Base-by-base conservation (phyloP, 1,140 invertebrate genomes). In the Anadara kagoshimensis region DNA sequence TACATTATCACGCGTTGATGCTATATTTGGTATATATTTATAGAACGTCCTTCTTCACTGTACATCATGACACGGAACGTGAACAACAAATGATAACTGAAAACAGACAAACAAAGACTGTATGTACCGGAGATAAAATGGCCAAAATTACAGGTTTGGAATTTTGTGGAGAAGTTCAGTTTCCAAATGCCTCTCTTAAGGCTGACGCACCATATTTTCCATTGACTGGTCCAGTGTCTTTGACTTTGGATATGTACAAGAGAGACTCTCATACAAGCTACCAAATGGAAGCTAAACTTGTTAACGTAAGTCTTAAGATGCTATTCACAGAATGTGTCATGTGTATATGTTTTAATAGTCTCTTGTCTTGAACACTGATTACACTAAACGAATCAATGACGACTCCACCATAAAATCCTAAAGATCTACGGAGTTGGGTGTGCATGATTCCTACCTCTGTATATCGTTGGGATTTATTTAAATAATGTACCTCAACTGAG, bases 231-330 rank as follows among this genome's bases (percentile, higher is more conserved):
- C 95, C 96, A 0, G 90, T 94, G 0, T 91, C 93, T 47, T 93
- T 96, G 62, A 93, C 93, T 26, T 69, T 96, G 0, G 93, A 92
- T 1, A 85, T 98, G 5, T 92, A 94, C 75, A 98, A 98, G 87
- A 93, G 93, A 0, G 96, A 98, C 88, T 83, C 78, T 1, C 87
- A 90, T 54, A 70, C 58, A 26, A 86, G 79, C 8, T 92, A 91
- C 78, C 82, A 89, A 54, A 80, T 92, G 26, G 84, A 89, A 16
- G 78, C 80, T 29, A 80, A 70, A 58, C 58, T 71, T 20, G 68
- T 58, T n/a, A 61, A 84, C 56, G 84, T 87, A 79, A 69, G 56
- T 73, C 47, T 26, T 29, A 36, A 3, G 7, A 2, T 36, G 0
- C 20, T 54, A n/a, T 54, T 56, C 5, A 5, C 54, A 56, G 16